Evolutionary conservation across 2,797 vertebrate species (phyloP), one percentile per base, ranked within the genome.

Genomic region (Ctenopoma kingsleyae): DNA sequence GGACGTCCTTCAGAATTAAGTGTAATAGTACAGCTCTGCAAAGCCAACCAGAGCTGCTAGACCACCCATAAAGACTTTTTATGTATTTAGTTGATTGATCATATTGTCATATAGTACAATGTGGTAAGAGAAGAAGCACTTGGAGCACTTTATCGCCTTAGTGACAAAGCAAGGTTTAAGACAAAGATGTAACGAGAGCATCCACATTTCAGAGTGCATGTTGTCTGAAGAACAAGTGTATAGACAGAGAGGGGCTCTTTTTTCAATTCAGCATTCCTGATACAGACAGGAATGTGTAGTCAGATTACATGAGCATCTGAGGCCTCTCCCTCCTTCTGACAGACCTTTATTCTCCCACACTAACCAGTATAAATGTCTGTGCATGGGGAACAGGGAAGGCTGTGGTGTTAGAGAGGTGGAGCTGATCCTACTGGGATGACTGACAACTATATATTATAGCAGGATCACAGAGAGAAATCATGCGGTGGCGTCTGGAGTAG

Each of bases 231-330:
- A 71, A 59, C 40, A 61, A 74, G 46, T 67, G 71, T 62, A 62
- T 10, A 6, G 36, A 32, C 47, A 17, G 43, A 70, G 38, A n/a
- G 53, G 50, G 68, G 62, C 75, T 84, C 70, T 49, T 74, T 59
- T 78, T 35, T 57, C n/a, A 77, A 77, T 36, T 55, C 62, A 50
- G 70, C 87, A 85, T 92, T 90, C 88, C 83, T 68, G 76, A 80
- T 63, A 50, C 50, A 74, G 40, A 52, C 69, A 78, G 88, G 87
- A 91, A 89, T 90, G 87, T 75, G 77, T 79, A 67, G 80, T 64
- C 80, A 75, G 87, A 82, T 86, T 83, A 87, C 79, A 89, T 40
- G 59, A 85, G 67, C 6, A 50, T 87, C 64, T 66, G 75, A 83
- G 76, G 84, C 88, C 82, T 85, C 80, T 84, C 84, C 49, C 87